These are phyloP conservation scores for Theristicus caerulescens DNA, from an alignment of 2,113 vertebrate genomes.

Conservation along the genomic window DNA sequence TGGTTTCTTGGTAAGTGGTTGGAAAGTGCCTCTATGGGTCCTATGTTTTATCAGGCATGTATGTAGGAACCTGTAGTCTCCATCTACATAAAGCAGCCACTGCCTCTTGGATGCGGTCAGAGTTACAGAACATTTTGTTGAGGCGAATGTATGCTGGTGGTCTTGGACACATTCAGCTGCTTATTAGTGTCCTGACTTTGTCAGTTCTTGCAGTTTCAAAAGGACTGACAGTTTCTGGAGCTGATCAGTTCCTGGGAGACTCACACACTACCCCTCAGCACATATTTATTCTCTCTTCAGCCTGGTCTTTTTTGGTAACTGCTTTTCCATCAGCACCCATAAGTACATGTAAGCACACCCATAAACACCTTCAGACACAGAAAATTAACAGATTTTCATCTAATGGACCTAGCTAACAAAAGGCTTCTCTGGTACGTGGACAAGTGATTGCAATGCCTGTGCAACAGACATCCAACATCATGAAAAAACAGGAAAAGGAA, in stretches of 20 bases:
- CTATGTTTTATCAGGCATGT: neutral
- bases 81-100: neutral
- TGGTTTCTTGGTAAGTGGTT: neutral
- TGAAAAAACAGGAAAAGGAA: neutral
- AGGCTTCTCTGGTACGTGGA: neutral
- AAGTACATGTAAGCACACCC: neutral
- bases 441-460: neutral
- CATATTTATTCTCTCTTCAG: neutral
- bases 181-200: neutral
- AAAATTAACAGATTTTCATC: neutral
- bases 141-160: neutral
- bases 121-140: fast-evolving
- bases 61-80: neutral
- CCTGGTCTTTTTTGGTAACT: neutral
- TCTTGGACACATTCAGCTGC: neutral
- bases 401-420: neutral
- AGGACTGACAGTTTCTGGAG: neutral
- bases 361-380: neutral
- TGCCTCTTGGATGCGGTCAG: neutral
- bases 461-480: neutral
- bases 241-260: neutral
- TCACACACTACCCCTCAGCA: neutral
- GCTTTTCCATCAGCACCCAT: neutral
- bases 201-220: neutral
- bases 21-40: neutral